These are phyloP conservation scores for Triplophysa dalaica DNA, from an alignment of 2,113 vertebrate species.

Conservation along the genomic window DNA sequence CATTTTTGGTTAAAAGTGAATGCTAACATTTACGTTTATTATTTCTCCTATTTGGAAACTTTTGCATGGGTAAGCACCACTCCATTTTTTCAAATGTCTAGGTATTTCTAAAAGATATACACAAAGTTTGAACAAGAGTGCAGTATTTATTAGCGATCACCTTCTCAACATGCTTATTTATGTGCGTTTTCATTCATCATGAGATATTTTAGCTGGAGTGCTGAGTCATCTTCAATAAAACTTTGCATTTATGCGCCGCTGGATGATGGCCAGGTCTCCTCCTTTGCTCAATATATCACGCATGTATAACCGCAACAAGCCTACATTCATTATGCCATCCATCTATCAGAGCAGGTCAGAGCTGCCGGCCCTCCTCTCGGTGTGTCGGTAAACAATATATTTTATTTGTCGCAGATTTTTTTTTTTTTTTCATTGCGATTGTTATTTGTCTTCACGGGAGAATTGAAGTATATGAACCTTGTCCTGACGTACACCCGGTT, in stretches of 20 bases:
- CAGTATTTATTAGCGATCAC: constrained; percentile 6
- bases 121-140: background rate
- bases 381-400: background rate
- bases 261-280: constrained; percentile 12
- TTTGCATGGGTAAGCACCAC: background rate
- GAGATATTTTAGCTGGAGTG: constrained; percentile 4
- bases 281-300: constrained; percentile 21
- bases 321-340: constrained; percentile 20
- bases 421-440: background rate
- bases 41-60: background rate
- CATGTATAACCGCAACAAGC: constrained; percentile 24
- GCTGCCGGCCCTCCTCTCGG: background rate
- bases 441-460: constrained; percentile 10
- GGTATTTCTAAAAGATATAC: no score
- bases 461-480: background rate
- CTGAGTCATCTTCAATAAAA: constrained; percentile 32
- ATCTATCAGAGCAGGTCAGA: background rate
- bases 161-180: constrained; percentile 25
- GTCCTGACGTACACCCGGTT: background rate
- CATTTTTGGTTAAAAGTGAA: no score
- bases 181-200: background rate
- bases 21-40: background rate
- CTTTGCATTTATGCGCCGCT: constrained; percentile 6
- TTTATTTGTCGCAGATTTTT: constrained; percentile 19
- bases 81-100: no score